These are phyloP conservation scores for Condylura cristata DNA, from an alignment of 2,113 vertebrate genomes.

Conservation along the genomic window DNA sequence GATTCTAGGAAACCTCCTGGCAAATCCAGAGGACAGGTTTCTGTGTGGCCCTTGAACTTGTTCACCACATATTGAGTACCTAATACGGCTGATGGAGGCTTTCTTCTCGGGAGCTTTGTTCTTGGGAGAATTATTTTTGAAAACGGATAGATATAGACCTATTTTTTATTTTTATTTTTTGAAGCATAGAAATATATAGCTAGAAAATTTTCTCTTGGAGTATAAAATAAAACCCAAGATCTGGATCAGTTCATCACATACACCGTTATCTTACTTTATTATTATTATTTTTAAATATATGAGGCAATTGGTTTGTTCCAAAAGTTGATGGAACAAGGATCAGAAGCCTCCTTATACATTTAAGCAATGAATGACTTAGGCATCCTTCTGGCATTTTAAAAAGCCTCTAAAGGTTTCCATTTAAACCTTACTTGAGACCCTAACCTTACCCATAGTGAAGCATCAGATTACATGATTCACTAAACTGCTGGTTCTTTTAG, in stretches of 20 bases:
- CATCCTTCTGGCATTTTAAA: not conserved
- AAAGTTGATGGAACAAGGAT: not conserved
- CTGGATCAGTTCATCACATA: not conserved
- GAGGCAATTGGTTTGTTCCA: not conserved
- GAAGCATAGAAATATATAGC: not conserved
- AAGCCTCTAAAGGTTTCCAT: not conserved
- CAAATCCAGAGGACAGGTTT: not conserved
- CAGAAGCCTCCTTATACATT: not conserved
- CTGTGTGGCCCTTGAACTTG: not conserved
- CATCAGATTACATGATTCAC: constrained; percentile 45
- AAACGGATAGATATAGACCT: not conserved
- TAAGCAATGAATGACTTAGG: not conserved
- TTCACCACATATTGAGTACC: not conserved
- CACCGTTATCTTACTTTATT: not conserved
- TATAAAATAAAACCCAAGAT: not conserved
- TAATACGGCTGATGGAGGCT: not conserved
- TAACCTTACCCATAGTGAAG: constrained; percentile 39
- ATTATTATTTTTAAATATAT: not conserved
- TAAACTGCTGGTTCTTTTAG: constrained; percentile 49
- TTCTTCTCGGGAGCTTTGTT: not conserved
- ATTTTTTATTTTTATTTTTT: not conserved
- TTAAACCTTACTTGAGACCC: constrained; percentile 26
- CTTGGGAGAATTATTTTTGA: not conserved
- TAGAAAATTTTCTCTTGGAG: not conserved
- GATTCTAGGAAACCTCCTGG: not conserved